A percentile compares a stretch with the other conserved stretches of the same genome.
Evolutionary conservation across 1,140 invertebrate species (phyloP).

Genomic region (Atta cephalotes): DNA sequence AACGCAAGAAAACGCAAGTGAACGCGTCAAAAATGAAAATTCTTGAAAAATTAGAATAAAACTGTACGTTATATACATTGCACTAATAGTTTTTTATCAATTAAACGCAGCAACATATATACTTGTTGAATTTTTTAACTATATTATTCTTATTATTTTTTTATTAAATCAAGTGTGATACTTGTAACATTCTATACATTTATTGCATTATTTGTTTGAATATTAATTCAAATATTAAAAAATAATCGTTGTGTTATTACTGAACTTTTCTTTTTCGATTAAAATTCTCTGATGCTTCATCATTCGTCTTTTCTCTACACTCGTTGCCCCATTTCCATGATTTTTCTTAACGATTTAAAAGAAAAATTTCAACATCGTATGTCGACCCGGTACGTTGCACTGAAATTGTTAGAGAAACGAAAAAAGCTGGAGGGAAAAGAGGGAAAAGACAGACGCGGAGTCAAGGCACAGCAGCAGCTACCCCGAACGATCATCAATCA

Average conservation of each 20-base stretch:
- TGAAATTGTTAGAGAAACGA: slow-evolving; percentile 72
- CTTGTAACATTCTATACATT: background rate
- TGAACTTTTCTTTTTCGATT: background rate
- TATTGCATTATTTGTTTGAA: background rate
- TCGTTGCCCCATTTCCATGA: slow-evolving; percentile 45
- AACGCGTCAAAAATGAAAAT: slow-evolving; percentile 4
- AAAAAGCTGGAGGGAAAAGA: slow-evolving; percentile 76
- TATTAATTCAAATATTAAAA: background rate
- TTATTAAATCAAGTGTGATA: background rate
- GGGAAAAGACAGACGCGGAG: slow-evolving; percentile 75
- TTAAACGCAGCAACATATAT: background rate
- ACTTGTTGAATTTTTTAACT: background rate
- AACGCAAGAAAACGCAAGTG: background rate
- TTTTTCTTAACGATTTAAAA: slow-evolving; percentile 59
- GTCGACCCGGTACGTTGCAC: slow-evolving; percentile 64
- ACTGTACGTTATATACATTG: background rate
- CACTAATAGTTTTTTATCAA: background rate
- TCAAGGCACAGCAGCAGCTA: slow-evolving; percentile 76
- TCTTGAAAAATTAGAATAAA: background rate
- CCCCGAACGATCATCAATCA: slow-evolving; percentile 86
- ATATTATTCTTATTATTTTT: background rate
- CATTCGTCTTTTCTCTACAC: background rate
- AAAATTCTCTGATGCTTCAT: slow-evolving; percentile 9
- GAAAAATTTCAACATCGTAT: slow-evolving; percentile 53
- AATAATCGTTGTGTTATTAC: background rate